Conservation (phyloP, 1,140 invertebrate genomes). For the Drosophila lini region DNA sequence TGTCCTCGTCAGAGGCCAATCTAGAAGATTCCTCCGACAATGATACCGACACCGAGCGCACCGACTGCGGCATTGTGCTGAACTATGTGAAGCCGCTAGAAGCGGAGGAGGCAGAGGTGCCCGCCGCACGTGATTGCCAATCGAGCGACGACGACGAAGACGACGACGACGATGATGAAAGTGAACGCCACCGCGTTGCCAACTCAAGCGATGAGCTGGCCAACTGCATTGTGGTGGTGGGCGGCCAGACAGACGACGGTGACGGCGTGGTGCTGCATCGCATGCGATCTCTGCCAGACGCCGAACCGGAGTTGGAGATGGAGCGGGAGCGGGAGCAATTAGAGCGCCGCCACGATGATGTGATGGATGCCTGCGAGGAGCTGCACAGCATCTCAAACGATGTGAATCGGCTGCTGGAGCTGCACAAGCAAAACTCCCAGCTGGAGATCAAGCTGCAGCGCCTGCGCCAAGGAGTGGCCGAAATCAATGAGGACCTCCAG, state of each 20-base stretch:
- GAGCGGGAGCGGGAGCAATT: slow-evolving; percentile 45
- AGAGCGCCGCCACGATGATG: slow-evolving; percentile 63
- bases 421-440: slow-evolving; percentile 80
- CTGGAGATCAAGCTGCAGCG: slow-evolving; percentile 76
- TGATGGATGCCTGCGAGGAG: slow-evolving; percentile 73
- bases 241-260: slow-evolving; percentile 72
- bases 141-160: slow-evolving; percentile 49
- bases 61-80: slow-evolving; percentile 84
- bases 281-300: slow-evolving; percentile 69
- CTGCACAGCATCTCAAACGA: slow-evolving; percentile 80
- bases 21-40: slow-evolving; percentile 86
- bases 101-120: slow-evolving; percentile 7
- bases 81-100: slow-evolving; percentile 84
- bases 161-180: slow-evolving; percentile 64
- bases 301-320: slow-evolving; percentile 11
- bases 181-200: slow-evolving; percentile 73
- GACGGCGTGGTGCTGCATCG: slow-evolving; percentile 69
- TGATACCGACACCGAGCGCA: slow-evolving; percentile 85
- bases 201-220: slow-evolving; percentile 81
- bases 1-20: slow-evolving; percentile 85
- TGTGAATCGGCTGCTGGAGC: slow-evolving; percentile 75
- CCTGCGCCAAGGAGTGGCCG: slow-evolving; percentile 72
- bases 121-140: slow-evolving; percentile 51
- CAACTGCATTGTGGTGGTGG: slow-evolving; percentile 82
- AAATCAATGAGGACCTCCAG: slow-evolving; percentile 83